A percentile compares a stretch with the other conserved stretches of the same genome.
Evolutionary conservation across 2,888 invertebrate species (phyloP).

Genomic region (Elaeidobius kamerunicus): DNA sequence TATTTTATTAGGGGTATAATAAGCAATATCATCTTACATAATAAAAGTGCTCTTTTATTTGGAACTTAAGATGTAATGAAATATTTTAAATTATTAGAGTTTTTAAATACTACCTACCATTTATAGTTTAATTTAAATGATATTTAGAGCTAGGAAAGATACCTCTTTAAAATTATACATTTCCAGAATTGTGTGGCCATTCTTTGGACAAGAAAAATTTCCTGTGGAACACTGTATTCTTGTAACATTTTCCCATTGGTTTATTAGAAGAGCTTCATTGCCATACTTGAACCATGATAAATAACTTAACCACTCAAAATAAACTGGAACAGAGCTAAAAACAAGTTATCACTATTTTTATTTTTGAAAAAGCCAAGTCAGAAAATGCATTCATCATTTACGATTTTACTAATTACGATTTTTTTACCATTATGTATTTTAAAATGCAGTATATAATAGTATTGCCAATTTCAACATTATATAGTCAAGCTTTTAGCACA

Average conservation of each 20-base stretch:
- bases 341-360: neutral
- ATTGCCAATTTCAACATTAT: no score
- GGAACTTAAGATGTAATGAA: no score
- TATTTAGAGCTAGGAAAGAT: no score
- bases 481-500: no score
- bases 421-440: neutral
- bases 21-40: no score
- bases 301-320: constrained; percentile 83
- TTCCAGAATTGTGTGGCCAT: constrained; percentile 74
- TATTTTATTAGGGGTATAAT: no score
- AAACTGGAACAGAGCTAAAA: constrained; percentile 75
- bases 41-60: no score
- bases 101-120: no score
- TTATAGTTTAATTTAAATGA: no score
- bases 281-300: constrained; percentile 92
- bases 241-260: constrained; percentile 83
- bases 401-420: neutral
- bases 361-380: neutral
- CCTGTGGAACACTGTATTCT: constrained; percentile 68
- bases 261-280: constrained; percentile 83
- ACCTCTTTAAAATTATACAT: constrained; percentile 76
- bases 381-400: no score
- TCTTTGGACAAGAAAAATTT: constrained; percentile 74
- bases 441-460: no score
- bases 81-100: no score